Conservation (phyloP, 2,888 invertebrate species). For the Drosophila austrosaltans region DNA sequence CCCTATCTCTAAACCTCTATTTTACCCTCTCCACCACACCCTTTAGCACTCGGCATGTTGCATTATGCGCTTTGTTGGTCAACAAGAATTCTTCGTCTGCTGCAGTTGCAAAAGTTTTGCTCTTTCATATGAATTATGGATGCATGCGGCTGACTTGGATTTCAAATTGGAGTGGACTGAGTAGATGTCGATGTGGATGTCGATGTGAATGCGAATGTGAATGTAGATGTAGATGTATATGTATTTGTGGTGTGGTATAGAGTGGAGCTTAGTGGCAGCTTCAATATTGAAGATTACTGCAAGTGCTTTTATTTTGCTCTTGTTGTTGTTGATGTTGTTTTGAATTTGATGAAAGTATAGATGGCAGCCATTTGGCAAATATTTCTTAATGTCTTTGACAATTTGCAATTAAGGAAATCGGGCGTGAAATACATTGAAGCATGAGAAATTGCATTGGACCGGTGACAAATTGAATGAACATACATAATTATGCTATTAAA, state of each 20-base stretch:
- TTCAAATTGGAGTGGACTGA: conserved; percentile 10
- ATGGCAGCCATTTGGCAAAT: conserved; percentile 37
- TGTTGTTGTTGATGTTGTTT: not conserved
- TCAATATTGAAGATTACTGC: conserved; percentile 22
- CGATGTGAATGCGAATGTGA: not conserved
- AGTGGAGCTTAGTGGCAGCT: conserved; percentile 1
- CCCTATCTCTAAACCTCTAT: not conserved
- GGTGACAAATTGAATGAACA: conserved; percentile 28
- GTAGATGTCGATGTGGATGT: not conserved
- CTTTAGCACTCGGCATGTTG: conserved; percentile 43
- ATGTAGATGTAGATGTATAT: not conserved
- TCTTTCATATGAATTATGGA: conserved; percentile 39
- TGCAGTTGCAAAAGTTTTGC: conserved; percentile 45
- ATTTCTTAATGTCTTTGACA: conserved; percentile 41
- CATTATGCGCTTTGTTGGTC: conserved; percentile 72
- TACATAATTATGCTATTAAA: conserved; percentile 10
- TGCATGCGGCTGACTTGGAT: conserved; percentile 22
- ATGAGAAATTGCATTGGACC: conserved; percentile 30
- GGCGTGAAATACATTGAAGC: conserved; percentile 29
- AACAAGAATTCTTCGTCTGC: conserved; percentile 57
- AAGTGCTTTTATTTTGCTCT: not conserved
- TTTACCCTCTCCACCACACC: not conserved
- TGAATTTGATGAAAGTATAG: conserved; percentile 1
- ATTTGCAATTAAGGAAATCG: conserved; percentile 44
- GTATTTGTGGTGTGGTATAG: not conserved